phyloP scores from a whole-genome alignment of 2,113 vertebrate species.

The Stictonetta naevosa region DNA sequence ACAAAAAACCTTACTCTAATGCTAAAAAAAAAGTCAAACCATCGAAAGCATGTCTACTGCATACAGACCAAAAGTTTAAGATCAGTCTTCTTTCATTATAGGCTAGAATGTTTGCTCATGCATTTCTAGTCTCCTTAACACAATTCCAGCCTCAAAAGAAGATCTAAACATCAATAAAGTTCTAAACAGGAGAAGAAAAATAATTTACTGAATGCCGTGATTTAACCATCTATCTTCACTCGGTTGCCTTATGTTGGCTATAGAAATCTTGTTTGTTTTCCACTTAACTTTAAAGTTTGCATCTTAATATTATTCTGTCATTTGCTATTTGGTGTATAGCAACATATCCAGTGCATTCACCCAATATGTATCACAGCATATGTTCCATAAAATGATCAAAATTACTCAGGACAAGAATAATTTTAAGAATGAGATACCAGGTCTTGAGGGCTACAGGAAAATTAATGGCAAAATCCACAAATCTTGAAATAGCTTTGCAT shows the following conservation, averaged over 20 bases:
- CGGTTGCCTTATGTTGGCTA: neutral
- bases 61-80: neutral
- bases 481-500: slow-evolving; percentile 36
- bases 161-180: neutral
- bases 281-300: neutral
- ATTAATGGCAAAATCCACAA: slow-evolving; percentile 41
- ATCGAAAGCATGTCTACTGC: neutral
- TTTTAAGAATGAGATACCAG: neutral
- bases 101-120: neutral
- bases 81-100: neutral
- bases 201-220: neutral
- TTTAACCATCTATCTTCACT: neutral
- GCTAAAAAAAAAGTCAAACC: neutral
- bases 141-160: slow-evolving; percentile 23
- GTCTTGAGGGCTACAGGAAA: neutral
- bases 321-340: neutral
- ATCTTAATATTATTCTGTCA: neutral
- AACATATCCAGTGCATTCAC: neutral
- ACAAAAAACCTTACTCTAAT: neutral
- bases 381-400: neutral
- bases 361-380: neutral
- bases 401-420: neutral
- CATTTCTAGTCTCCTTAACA: slow-evolving; percentile 9
- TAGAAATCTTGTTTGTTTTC: neutral
- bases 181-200: neutral